Evolutionary conservation across 1,140 invertebrate species (phyloP).

Genomic region (Laupala kohalensis): DNA sequence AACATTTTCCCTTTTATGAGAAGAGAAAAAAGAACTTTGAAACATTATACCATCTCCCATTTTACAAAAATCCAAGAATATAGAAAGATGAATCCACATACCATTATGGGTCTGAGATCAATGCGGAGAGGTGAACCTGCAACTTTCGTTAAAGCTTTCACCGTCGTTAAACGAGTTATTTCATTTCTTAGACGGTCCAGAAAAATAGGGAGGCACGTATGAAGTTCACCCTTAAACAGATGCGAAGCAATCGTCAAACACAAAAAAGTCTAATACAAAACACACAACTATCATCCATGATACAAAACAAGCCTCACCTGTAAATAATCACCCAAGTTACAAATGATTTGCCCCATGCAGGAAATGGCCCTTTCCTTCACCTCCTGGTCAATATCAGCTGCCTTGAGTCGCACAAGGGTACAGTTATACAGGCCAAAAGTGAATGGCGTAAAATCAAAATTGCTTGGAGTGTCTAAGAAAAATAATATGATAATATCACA

Average conservation of each 20-base stretch:
- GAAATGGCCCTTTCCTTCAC: constrained; percentile 96
- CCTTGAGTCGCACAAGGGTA: constrained; percentile 71
- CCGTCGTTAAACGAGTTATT: constrained; percentile 89
- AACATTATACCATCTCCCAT: constrained; percentile 78
- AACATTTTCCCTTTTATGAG: too few relatives aligned
- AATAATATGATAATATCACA: background rate
- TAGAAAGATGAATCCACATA: constrained; percentile 25
- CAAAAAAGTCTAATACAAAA: constrained; percentile 19
- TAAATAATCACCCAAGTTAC: constrained; percentile 76
- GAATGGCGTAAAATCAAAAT: constrained; percentile 65
- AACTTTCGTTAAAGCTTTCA: constrained; percentile 89
- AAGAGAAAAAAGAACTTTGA: constrained; percentile 21
- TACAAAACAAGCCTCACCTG: constrained; percentile 25
- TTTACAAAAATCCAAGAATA: constrained; percentile 30
- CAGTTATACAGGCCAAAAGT: constrained; percentile 72
- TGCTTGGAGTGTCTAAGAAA: constrained; percentile 23
- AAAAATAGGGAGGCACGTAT: constrained; percentile 81
- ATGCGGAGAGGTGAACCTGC: constrained; percentile 80
- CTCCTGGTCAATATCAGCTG: constrained; percentile 96
- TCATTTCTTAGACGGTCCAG: constrained; percentile 90
- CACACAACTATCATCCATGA: background rate
- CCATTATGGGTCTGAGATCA: constrained; percentile 72
- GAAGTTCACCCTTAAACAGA: constrained; percentile 55
- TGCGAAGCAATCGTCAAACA: too few relatives aligned
- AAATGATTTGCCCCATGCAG: constrained; percentile 91